Evolutionary conservation across 1,140 invertebrate genomes (phyloP).

Genomic region (Asobara japonica): DNA sequence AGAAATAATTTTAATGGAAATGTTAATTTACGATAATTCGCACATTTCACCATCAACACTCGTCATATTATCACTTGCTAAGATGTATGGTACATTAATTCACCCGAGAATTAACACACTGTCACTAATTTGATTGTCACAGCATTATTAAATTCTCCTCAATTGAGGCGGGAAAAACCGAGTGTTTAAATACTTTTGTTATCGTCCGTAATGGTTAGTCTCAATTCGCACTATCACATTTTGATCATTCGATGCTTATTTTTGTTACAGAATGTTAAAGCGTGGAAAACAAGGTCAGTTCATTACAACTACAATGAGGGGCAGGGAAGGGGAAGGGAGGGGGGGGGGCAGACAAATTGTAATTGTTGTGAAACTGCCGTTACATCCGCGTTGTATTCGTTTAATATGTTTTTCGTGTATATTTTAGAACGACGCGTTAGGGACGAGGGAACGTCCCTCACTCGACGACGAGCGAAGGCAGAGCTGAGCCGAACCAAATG

Average conservation of each 20-base stretch:
- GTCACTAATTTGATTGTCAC: neutral
- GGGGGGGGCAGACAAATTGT: too few relatives aligned
- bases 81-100: too few relatives aligned
- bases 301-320: too few relatives aligned
- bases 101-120: neutral
- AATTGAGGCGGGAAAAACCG: too few relatives aligned
- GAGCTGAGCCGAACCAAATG: neutral
- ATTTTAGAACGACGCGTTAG: neutral
- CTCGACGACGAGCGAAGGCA: neutral
- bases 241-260: neutral
- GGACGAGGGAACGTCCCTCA: constrained; percentile 7
- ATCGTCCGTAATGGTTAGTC: too few relatives aligned
- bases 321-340: too few relatives aligned
- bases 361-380: too few relatives aligned
- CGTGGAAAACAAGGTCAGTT: neutral
- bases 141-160: neutral
- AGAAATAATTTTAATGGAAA: neutral
- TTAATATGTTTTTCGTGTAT: neutral
- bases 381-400: neutral
- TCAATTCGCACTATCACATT: too few relatives aligned
- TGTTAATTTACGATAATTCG: neutral
- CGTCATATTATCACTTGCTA: too few relatives aligned
- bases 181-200: neutral
- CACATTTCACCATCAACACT: too few relatives aligned
- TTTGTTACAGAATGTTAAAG: neutral